These are phyloP conservation scores for Halcyon senegalensis DNA, from an alignment of 2,113 vertebrate species.

Conservation along the genomic window DNA sequence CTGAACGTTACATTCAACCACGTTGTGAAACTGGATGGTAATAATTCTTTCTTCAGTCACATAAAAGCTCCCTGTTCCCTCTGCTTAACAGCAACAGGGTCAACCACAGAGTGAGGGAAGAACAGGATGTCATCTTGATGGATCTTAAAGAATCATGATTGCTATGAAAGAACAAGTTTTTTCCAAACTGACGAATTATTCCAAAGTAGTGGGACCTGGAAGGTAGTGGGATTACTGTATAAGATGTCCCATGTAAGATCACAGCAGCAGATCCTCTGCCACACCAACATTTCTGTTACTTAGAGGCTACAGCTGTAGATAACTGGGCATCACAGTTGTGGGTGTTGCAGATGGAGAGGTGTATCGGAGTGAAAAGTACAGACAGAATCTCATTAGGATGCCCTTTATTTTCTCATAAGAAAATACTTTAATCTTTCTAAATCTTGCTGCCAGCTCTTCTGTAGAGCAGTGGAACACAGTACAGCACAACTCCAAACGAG, in stretches of 20 bases:
- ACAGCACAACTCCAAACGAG: background rate
- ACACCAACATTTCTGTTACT: background rate
- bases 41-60: background rate
- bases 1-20: background rate
- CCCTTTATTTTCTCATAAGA: background rate
- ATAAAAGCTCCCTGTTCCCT: background rate
- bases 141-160: background rate
- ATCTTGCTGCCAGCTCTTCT: background rate
- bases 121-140: background rate
- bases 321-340: background rate
- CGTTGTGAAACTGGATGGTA: background rate
- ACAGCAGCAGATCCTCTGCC: background rate
- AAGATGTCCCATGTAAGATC: background rate
- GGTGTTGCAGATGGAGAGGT: background rate
- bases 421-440: background rate
- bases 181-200: background rate
- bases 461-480: background rate
- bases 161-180: background rate
- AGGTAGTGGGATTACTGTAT: background rate
- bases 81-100: background rate
- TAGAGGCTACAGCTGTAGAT: background rate
- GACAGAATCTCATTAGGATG: background rate
- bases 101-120: background rate
- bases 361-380: background rate
- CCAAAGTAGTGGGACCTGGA: background rate